These are phyloP conservation scores for Acleris cristana DNA, from an alignment of 2,888 invertebrate genomes.

Conservation along the genomic window DNA sequence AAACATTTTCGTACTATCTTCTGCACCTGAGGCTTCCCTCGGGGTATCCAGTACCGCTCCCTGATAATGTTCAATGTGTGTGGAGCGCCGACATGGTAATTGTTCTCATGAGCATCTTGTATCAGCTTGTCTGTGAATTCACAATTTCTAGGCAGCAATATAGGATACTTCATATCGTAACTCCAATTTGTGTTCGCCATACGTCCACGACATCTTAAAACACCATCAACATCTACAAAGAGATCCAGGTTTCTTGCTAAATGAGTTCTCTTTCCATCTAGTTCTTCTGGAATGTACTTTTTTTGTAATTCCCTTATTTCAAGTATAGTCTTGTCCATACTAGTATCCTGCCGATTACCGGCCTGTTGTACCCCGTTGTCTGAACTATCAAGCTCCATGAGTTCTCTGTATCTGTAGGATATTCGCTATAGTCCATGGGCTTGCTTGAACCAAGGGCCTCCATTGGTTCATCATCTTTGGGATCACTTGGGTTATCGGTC, in stretches of 20 bases:
- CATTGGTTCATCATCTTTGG: no score
- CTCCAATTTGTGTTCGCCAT: neutral
- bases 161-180: neutral
- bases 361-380: no score
- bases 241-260: neutral
- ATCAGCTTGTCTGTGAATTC: neutral
- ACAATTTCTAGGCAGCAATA: neutral
- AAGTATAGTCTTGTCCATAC: no score
- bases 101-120: neutral
- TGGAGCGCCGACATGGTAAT: constrained; percentile 7
- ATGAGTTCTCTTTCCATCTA: neutral
- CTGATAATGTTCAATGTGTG: constrained; percentile 24
- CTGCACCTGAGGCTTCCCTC: constrained; percentile 19
- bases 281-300: neutral
- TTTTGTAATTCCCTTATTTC: neutral
- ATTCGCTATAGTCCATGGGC: no score
- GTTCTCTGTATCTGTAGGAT: no score
- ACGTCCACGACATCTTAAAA: constrained; percentile 1
- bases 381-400: neutral
- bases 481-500: no score
- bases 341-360: no score
- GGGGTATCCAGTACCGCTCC: constrained; percentile 24
- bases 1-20: constrained; percentile 8
- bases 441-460: no score
- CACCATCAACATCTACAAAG: neutral